Evolutionary conservation across 2,888 invertebrate species (phyloP).

Genomic region (Sympetrum striolatum): DNA sequence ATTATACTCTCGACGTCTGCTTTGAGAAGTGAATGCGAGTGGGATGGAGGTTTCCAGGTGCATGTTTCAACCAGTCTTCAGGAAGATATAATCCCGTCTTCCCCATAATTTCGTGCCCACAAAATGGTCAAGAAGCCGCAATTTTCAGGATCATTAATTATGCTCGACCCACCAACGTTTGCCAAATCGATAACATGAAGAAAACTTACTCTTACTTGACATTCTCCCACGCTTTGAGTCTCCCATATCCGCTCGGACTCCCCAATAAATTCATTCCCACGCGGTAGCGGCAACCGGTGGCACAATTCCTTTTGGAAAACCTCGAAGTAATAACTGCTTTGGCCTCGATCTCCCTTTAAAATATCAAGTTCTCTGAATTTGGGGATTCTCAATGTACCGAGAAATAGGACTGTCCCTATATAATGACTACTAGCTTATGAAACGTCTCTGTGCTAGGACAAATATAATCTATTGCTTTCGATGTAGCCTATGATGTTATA

Average conservation of each 20-base stretch:
- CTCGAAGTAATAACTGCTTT: background rate
- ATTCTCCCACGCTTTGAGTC: background rate
- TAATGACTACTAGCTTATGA: background rate
- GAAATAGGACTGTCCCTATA: background rate
- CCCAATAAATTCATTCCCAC: background rate
- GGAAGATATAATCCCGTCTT: background rate
- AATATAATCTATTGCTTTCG: no score
- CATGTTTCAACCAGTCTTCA: no score
- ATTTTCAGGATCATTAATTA: background rate
- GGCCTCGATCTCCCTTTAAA: background rate
- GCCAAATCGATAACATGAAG: background rate
- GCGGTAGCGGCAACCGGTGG: background rate
- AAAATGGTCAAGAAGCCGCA: background rate
- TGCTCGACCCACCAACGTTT: background rate
- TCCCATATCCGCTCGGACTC: background rate
- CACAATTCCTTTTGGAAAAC: background rate
- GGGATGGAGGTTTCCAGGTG: no score
- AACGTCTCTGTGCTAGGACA: no score
- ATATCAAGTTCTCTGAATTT: background rate
- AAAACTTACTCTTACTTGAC: background rate
- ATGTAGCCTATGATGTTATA: no score
- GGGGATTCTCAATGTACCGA: background rate
- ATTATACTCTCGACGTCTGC: no score
- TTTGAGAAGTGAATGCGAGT: no score
- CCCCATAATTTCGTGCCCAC: background rate